A percentile compares a stretch with the other conserved stretches of the same genome.
phyloP scores from a whole-genome alignment of 1,140 invertebrate species.

The Cydia strobilella region DNA sequence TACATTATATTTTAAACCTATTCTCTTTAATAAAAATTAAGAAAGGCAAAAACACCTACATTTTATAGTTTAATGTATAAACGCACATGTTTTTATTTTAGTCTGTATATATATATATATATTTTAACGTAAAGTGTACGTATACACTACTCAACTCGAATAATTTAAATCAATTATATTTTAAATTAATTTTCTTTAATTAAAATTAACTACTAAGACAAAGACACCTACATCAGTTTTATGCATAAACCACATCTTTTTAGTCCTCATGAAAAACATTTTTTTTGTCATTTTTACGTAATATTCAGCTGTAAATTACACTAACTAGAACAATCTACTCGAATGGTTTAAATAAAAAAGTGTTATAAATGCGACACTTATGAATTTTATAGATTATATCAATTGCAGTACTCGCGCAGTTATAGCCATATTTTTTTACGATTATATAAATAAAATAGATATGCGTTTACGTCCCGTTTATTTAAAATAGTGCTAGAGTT shows the following conservation, averaged over 20 bases:
- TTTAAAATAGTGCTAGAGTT: not conserved
- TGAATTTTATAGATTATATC: not conserved
- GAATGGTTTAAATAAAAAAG: not conserved
- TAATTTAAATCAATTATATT: not conserved
- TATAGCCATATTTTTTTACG: slow-evolving; percentile 9
- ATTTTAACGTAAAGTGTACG: not conserved
- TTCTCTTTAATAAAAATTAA: too few relatives aligned
- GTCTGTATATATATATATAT: too few relatives aligned
- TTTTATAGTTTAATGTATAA: too few relatives aligned
- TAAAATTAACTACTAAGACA: too few relatives aligned
- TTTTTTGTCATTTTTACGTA: not conserved
- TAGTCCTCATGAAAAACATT: too few relatives aligned
- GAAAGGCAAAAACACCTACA: too few relatives aligned
- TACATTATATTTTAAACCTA: not conserved
- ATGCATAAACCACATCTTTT: too few relatives aligned
- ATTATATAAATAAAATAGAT: not conserved
- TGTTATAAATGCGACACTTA: not conserved
- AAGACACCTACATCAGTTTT: too few relatives aligned
- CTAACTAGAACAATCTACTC: not conserved
- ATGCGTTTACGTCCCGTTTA: not conserved
- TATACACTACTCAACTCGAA: not conserved
- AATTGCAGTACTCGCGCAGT: slow-evolving; percentile 2
- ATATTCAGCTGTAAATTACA: not conserved
- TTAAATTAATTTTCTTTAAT: too few relatives aligned
- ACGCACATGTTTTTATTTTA: too few relatives aligned